Conservation (phyloP, 2,888 invertebrate genomes). For the Apodemia hepburni region DNA sequence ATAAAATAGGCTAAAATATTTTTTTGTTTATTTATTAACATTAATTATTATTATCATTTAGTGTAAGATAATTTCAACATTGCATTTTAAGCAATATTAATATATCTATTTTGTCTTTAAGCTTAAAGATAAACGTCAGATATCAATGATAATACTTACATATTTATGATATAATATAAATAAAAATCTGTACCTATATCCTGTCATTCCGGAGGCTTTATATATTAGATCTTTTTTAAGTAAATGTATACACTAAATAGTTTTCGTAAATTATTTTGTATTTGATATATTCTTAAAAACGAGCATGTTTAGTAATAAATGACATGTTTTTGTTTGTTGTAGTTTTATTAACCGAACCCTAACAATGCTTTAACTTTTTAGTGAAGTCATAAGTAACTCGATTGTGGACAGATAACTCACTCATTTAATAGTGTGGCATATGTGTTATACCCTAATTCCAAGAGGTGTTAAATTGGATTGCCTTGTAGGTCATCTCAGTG, state of each 20-base stretch:
- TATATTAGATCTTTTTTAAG: constrained; percentile 39
- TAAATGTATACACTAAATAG: constrained; percentile 42
- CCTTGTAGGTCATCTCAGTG: not conserved
- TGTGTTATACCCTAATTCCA: not conserved
- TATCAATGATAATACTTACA: constrained; percentile 21
- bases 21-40: constrained; percentile 24
- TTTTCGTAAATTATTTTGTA: constrained; percentile 40
- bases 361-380: constrained; percentile 40
- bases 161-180: constrained; percentile 26
- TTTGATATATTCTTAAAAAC: constrained; percentile 46
- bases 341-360: constrained; percentile 69
- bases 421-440: not conserved
- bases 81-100: constrained; percentile 9
- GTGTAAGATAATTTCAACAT: constrained; percentile 2
- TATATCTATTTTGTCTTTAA: constrained; percentile 15
- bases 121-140: constrained; percentile 23
- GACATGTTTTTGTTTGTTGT: constrained; percentile 73
- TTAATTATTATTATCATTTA: constrained; percentile 3
- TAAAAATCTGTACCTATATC: constrained; percentile 18
- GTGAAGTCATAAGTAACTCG: constrained; percentile 21
- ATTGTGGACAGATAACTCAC: not conserved
- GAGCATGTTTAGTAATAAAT: constrained; percentile 73
- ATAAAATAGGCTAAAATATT: not conserved
- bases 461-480: not conserved
- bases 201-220: constrained; percentile 38